These are phyloP conservation scores for Globicephala melas DNA, from an alignment of 2,113 vertebrate genomes.

Conservation along the genomic window DNA sequence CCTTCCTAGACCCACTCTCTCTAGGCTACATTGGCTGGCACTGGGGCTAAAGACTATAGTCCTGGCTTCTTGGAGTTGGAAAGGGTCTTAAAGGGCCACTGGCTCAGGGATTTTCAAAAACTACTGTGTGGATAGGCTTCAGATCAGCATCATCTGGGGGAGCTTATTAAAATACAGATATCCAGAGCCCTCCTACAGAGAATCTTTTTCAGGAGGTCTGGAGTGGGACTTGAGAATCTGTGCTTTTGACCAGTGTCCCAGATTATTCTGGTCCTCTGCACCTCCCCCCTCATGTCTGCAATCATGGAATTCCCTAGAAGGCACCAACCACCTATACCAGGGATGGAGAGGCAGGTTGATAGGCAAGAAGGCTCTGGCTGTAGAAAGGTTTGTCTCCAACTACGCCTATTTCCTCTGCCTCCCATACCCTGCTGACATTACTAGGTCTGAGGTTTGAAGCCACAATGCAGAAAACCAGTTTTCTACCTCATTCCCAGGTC, in stretches of 20 bases:
- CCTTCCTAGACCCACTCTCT: neutral
- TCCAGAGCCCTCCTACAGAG: neutral
- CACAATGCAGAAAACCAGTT: neutral
- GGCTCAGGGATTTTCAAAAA: neutral
- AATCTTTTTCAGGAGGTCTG: neutral
- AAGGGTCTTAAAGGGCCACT: neutral
- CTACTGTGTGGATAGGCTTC: neutral
- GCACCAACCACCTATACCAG: neutral
- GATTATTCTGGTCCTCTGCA: neutral
- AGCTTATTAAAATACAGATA: neutral
- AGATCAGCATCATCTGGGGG: neutral
- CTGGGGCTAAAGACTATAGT: neutral
- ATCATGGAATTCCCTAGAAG: neutral
- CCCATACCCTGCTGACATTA: neutral
- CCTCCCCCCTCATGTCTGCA: neutral
- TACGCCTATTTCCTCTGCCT: neutral
- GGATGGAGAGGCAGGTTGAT: neutral
- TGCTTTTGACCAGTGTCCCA: neutral
- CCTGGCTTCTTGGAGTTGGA: neutral
- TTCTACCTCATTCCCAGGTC: neutral
- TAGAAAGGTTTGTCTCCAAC: neutral
- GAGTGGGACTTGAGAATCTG: neutral
- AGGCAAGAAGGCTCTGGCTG: neutral
- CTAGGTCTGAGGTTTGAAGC: neutral
- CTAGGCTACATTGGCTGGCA: neutral